These are phyloP conservation scores for Siderastrea siderea DNA, from an alignment of 92 coral and sea anemone species.

Conservation along the genomic window DNA sequence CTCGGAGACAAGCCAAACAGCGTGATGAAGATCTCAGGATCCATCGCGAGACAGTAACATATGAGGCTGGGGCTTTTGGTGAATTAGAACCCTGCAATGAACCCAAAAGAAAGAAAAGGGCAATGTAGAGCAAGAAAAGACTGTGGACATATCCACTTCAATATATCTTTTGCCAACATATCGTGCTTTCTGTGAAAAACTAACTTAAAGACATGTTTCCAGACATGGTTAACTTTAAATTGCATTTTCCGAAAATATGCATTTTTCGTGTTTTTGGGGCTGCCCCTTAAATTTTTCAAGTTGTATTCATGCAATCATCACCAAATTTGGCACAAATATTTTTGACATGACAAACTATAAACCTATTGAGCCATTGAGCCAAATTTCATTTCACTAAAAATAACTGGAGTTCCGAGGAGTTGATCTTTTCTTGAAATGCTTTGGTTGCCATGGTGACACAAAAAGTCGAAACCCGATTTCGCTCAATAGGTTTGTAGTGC, in stretches of 20 bases:
- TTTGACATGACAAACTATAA: background rate
- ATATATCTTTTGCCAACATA: slow-evolving; percentile 10
- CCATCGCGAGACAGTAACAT: slow-evolving; percentile 11
- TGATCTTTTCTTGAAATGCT: slow-evolving; percentile 9
- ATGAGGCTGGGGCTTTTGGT: slow-evolving; percentile 41
- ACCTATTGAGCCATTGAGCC: slow-evolving; percentile 12
- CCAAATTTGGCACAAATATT: slow-evolving; percentile 27
- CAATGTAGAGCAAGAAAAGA: background rate
- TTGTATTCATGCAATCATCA: slow-evolving; percentile 14
- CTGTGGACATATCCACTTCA: background rate
- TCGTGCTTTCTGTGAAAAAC: slow-evolving; percentile 12
- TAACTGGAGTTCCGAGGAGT: slow-evolving; percentile 17
- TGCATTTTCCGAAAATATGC: slow-evolving; percentile 8
- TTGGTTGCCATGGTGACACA: slow-evolving; percentile 36
- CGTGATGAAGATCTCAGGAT: slow-evolving; percentile 40
- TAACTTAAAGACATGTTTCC: slow-evolving; percentile 15
- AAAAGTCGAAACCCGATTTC: slow-evolving; percentile 32
- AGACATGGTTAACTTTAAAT: slow-evolving; percentile 2
- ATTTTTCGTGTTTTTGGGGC: background rate
- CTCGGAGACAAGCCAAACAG: slow-evolving; percentile 45
- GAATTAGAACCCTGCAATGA: slow-evolving; percentile 14
- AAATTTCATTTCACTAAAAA: slow-evolving; percentile 45
- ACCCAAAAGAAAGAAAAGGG: slow-evolving; percentile 10
- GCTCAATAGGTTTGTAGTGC: slow-evolving; percentile 34
- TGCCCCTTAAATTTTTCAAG: slow-evolving; percentile 5